Evolutionary conservation across 2,888 invertebrate species (phyloP), one percentile per base, ranked within the genome.

Genomic region (Acanthococcus lagerstroemiae): DNA sequence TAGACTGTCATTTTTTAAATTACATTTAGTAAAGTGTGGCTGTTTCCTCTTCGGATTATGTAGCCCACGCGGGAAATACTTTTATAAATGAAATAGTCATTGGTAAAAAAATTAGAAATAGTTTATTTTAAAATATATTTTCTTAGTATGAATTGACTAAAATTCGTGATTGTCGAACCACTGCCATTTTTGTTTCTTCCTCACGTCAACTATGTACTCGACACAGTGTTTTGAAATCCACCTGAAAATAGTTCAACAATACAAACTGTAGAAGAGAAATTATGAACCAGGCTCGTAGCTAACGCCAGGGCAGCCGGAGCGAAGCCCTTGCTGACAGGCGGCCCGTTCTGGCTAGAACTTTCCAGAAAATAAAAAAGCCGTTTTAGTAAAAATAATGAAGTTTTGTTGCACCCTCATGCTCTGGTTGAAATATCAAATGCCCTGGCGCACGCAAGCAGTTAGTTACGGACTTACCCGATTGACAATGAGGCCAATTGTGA

Each of bases 141-240:
- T 37, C 21, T 19, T n/a, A n/a, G n/a, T n/a, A n/a, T n/a, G 45
- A 54, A 5, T 44, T 55, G 24, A 25, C 27, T 45, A 46, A 48
- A 67, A 67, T 55, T 67, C 63, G 56, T 61, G 63, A 65, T 67
- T 67, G 45, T 61, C 67, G n/a, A 67, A 67, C 67, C 67, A 67
- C 46, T 67, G 67, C 61, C 56, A 67, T 21, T 63, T n/a, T 48
- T 61, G 55, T 9, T 46, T 55, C 44, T 61, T 63, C 22, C 37
- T 45, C 55, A 46, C 55, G 26, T 67, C 55, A 17, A 56, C 63
- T n/a, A 63, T 56, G 22, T 67, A 67, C 52, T 63, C 54, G 6
- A 25, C 24, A 17, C 67, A 67, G 3, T 55, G 63, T 26, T 67
- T 67, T 30, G 67, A 65, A 21, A 63, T 27, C 63, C 67, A 65